A percentile compares a stretch with the other conserved stretches of the same genome.
phyloP scores from a whole-genome alignment of 2,888 invertebrate species.

The Metallyticus violacea region DNA sequence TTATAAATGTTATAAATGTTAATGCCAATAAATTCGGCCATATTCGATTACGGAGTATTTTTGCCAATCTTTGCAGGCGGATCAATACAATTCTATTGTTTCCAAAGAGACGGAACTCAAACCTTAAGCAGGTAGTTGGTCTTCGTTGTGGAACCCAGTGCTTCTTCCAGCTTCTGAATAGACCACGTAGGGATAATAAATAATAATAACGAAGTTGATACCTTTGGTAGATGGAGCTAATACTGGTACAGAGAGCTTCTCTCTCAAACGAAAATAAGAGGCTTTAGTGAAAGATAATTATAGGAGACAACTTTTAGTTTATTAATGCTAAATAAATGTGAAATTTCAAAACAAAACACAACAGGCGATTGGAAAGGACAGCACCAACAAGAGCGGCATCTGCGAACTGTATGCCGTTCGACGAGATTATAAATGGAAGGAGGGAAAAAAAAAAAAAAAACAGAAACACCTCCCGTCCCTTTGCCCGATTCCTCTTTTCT shows the following conservation, averaged over 20 bases:
- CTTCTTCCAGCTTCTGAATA: background rate
- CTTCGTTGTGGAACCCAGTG: no score
- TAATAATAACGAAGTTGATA: background rate
- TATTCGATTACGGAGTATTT: no score
- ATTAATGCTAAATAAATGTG: background rate
- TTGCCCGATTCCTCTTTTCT: background rate
- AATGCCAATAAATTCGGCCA: no score
- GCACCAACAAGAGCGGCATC: background rate
- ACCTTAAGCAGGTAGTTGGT: no score
- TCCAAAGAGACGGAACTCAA: no score
- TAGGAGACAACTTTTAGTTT: background rate
- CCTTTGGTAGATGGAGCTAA: background rate
- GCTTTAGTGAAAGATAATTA: background rate
- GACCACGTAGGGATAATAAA: no score
- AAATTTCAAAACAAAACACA: background rate
- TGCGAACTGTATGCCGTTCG: background rate
- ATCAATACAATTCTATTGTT: no score
- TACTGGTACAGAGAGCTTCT: background rate
- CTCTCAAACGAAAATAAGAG: background rate
- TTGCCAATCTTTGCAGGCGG: no score
- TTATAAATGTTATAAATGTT: no score
- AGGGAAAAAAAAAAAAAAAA: background rate
- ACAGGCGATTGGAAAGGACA: background rate
- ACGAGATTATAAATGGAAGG: background rate
- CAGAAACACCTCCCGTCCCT: background rate